phyloP scores from a whole-genome alignment of 2,113 vertebrate species.

The Indicator maculatus region DNA sequence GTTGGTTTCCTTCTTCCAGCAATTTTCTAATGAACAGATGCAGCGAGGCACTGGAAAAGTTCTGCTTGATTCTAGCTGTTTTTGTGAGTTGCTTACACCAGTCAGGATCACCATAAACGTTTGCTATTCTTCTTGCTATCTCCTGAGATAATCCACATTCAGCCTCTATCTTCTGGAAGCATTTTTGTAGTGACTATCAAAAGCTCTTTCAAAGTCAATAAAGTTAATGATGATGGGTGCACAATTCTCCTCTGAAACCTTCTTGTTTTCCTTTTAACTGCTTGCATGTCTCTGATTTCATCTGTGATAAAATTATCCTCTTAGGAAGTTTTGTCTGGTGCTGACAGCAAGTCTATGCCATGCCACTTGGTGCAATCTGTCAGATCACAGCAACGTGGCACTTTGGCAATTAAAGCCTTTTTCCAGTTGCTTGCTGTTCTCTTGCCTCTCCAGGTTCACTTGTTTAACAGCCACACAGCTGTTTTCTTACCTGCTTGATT shows the following conservation, averaged over 20 bases:
- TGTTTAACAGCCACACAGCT: background rate
- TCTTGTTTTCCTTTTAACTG: background rate
- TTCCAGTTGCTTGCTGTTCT: background rate
- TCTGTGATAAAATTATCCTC: background rate
- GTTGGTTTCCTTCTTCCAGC: background rate
- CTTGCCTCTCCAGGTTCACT: background rate
- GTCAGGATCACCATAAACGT: background rate
- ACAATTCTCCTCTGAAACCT: background rate
- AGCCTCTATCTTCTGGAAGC: conserved; percentile 35
- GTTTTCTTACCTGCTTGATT: background rate
- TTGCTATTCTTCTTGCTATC: background rate
- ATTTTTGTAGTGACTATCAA: background rate
- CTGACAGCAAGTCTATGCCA: background rate
- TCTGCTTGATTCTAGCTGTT: background rate
- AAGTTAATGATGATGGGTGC: conserved; percentile 41
- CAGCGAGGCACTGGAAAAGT: accelerated
- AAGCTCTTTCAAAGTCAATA: conserved; percentile 45
- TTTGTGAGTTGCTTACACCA: background rate
- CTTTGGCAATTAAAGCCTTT: conserved; percentile 37
- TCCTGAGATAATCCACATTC: conserved; percentile 28
- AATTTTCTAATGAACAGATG: background rate
- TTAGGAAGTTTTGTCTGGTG: background rate
- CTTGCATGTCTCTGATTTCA: conserved; percentile 14
- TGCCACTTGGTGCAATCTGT: background rate
- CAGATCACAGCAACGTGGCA: conserved; percentile 7